phyloP scores from a whole-genome alignment of 1,140 invertebrate species.

The Pectinophora gossypiella region DNA sequence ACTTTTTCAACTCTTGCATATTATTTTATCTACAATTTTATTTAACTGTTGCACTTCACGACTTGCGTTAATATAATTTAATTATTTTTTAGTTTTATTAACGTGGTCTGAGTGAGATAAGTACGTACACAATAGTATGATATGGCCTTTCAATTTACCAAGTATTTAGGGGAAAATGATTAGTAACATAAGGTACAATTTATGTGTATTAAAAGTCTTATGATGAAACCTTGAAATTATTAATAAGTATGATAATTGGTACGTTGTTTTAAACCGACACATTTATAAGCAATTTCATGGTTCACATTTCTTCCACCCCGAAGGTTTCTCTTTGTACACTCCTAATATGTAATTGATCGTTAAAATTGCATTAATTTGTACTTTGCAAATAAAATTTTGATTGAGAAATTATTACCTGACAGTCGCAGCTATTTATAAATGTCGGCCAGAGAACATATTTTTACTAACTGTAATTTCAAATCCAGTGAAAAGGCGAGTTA shows the following conservation, averaged over 20 bases:
- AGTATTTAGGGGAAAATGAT: slow-evolving; percentile 21
- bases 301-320: slow-evolving; percentile 25
- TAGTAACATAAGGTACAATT: slow-evolving; percentile 38
- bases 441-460: too few relatives aligned
- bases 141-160: slow-evolving; percentile 38
- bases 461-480: too few relatives aligned
- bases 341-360: slow-evolving; percentile 6
- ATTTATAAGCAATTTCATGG: slow-evolving; percentile 13
- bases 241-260: slow-evolving; percentile 36
- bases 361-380: slow-evolving; percentile 5
- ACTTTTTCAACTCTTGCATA: not conserved
- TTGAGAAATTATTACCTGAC: not conserved
- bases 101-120: slow-evolving; percentile 24
- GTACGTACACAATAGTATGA: slow-evolving; percentile 27
- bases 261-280: slow-evolving; percentile 23
- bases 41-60: not conserved
- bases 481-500: too few relatives aligned
- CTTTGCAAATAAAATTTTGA: slow-evolving; percentile 1
- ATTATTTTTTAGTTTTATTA: slow-evolving; percentile 8
- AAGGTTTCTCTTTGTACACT: slow-evolving; percentile 29
- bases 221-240: slow-evolving; percentile 32
- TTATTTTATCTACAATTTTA: too few relatives aligned
- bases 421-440: not conserved
- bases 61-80: not conserved
- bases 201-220: slow-evolving; percentile 38